Base-by-base conservation (phyloP, 2,113 vertebrate species). In the Phyllostomus discolor region DNA sequence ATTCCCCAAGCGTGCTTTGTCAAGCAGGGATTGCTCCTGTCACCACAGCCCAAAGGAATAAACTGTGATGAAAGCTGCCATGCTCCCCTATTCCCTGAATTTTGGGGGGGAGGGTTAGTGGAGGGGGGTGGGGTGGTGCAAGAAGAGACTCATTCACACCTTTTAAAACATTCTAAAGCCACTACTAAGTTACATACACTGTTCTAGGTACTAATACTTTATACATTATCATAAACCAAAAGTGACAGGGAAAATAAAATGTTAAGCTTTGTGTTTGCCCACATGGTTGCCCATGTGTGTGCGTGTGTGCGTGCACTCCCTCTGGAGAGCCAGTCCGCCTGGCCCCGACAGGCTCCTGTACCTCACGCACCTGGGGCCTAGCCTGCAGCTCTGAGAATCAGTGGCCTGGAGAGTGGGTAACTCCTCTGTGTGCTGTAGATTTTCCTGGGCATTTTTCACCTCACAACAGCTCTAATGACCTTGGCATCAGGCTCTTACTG, bases 391-490 rank as follows among this genome's bases (percentile, higher is more conserved):
- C 43, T 1, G 9, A 76, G 76, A 33, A 86, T 26, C 33, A 15
- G 72, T 10, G 28, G 64, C 38, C 31, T 87, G 35, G 33, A 96
- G 46, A 78, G 75, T 0, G 4, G 70, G 57, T 22, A 62, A 87
- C 90, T 90, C 88, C 76, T 93, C 86, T 4, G 0, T 48, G 78
- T 10, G 15, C 79, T 50, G 75, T 19, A 91, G 57, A 50, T 82
- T 96, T 96, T 97, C 46, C 93, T 48, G 69, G 75, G 62, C 82
- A 94, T 97, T 97, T 97, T 95, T 91, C 82, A 82, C 95, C 90
- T 75, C 94, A 93, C 93, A 96, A 95, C 89, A 95, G 96, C 96
- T 97, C 97, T 98, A 98, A 98, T 98, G 97, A 98, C 98, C 54
- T 95, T 98, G 97, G 96, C 98, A 96, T 91, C 94, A 89, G 81